Percentiles rank a stretch among this genome's conserved stretches.
Evolutionary conservation across 1,140 invertebrate species (phyloP).

Genomic region (Arion vulgaris): DNA sequence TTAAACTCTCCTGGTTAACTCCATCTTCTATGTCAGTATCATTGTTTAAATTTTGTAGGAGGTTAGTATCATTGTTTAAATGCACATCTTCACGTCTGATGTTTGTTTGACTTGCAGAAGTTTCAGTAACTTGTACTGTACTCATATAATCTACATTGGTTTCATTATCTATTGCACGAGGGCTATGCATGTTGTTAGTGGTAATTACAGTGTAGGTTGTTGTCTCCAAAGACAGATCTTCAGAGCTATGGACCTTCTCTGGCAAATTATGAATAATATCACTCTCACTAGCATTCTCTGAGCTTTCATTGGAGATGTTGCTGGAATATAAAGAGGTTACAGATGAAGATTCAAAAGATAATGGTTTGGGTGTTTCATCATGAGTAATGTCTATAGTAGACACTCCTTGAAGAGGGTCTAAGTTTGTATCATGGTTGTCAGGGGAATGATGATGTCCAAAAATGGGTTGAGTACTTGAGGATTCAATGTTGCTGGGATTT

Average conservation of each 20-base stretch:
- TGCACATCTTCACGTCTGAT: background rate
- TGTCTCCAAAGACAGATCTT: background rate
- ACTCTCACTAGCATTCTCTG: background rate
- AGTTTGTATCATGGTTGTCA: background rate
- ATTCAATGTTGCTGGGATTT: background rate
- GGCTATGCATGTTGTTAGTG: background rate
- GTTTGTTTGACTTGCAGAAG: background rate
- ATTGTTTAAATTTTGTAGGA: too few relatives aligned
- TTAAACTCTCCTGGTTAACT: too few relatives aligned
- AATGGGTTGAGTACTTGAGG: background rate
- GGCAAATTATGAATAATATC: background rate
- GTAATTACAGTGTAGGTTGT: background rate
- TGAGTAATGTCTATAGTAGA: background rate
- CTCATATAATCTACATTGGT: background rate
- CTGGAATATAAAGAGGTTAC: background rate
- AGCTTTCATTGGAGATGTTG: background rate
- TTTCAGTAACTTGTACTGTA: background rate
- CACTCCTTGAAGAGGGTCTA: background rate
- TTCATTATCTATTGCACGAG: background rate
- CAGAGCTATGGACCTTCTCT: background rate
- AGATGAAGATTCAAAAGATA: background rate
- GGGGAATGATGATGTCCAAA: background rate
- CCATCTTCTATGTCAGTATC: too few relatives aligned
- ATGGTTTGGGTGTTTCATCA: background rate
- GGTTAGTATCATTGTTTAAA: too few relatives aligned